phyloP scores from a whole-genome alignment of 2,888 invertebrate genomes.

The Baronia brevicornis region DNA sequence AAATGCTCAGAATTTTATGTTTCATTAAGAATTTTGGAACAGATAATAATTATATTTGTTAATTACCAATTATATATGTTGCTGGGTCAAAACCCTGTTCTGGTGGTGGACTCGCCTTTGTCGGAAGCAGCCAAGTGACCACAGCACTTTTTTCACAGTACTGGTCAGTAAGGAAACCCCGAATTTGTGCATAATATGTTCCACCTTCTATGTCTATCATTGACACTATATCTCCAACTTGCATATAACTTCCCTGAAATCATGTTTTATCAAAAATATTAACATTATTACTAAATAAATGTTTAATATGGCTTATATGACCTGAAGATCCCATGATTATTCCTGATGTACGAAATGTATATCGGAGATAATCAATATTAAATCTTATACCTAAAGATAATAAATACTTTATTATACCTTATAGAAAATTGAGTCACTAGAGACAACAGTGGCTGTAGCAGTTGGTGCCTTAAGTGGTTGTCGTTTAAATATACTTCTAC shows the following conservation, averaged over 20 bases:
- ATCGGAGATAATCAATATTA: no score
- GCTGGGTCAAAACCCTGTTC: slow-evolving; percentile 89
- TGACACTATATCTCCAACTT: slow-evolving; percentile 94
- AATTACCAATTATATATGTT: slow-evolving; percentile 88
- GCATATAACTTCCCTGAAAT: slow-evolving; percentile 83
- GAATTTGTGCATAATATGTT: slow-evolving; percentile 91
- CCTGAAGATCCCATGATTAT: no score
- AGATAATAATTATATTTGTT: background rate
- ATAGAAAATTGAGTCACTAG: slow-evolving; percentile 83
- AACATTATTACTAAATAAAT: background rate
- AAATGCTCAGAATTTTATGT: no score
- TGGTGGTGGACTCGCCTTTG: slow-evolving; percentile 85
- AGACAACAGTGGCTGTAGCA: slow-evolving; percentile 87
- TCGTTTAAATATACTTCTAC: slow-evolving; percentile 86
- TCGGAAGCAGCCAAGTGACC: slow-evolving; percentile 93
- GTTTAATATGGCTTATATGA: slow-evolving; percentile 1
- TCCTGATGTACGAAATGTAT: no score
- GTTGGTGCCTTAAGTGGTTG: slow-evolving; percentile 87
- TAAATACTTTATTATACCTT: slow-evolving; percentile 24
- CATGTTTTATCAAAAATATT: background rate
- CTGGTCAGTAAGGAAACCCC: slow-evolving; percentile 92
- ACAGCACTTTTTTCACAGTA: slow-evolving; percentile 96
- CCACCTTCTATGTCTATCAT: slow-evolving; percentile 84
- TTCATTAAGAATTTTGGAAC: background rate
- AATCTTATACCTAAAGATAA: no score